These are phyloP conservation scores for Burhinus bistriatus DNA, from an alignment of 2,113 vertebrate genomes.

Conservation along the genomic window DNA sequence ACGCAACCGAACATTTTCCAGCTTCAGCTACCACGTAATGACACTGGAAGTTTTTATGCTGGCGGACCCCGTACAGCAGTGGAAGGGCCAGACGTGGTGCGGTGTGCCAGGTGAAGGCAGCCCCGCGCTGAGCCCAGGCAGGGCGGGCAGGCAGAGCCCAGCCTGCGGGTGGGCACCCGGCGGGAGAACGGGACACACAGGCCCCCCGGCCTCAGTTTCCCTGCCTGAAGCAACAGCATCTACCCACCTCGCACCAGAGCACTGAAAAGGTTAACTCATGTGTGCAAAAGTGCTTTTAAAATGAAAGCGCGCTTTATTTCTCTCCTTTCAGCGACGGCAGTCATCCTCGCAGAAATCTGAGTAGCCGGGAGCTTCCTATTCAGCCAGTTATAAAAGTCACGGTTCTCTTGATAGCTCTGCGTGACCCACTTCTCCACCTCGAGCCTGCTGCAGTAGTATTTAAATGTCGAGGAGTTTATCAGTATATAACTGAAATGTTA, in stretches of 20 bases:
- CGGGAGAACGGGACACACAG: rapidly evolving
- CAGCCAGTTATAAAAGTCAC: neutral
- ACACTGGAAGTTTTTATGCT: no score
- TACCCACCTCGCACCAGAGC: neutral
- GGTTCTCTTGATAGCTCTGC: neutral
- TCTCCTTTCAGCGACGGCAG: neutral
- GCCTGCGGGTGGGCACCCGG: rapidly evolving
- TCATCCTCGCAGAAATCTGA: neutral
- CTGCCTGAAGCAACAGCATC: neutral
- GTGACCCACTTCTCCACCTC: constrained; percentile 19
- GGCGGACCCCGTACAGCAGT: rapidly evolving
- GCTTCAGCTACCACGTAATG: no score
- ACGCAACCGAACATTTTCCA: no score
- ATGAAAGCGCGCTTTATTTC: neutral
- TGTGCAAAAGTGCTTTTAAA: neutral
- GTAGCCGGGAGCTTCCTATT: neutral
- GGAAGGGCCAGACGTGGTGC: rapidly evolving
- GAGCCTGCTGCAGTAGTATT: neutral
- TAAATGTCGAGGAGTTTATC: constrained; percentile 40
- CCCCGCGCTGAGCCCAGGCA: neutral
- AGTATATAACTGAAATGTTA: neutral
- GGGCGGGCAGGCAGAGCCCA: no score
- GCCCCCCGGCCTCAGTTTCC: neutral
- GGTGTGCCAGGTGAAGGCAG: neutral
- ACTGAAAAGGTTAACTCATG: neutral